phyloP scores from a whole-genome alignment of 2,888 invertebrate genomes.

The Ctena decussata region DNA sequence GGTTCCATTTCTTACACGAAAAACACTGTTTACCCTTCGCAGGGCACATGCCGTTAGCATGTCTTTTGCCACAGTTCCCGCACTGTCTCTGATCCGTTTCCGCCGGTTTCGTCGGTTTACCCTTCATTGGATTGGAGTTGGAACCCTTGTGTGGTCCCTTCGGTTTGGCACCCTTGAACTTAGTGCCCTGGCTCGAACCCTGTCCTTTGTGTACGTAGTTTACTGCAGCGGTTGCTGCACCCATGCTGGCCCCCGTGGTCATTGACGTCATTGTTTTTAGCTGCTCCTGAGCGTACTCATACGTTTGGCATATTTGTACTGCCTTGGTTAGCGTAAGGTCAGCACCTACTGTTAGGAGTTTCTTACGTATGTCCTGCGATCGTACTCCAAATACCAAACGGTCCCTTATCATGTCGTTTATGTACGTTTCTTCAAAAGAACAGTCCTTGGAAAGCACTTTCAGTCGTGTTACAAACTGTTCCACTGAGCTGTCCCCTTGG shows the following conservation, averaged over 20 bases:
- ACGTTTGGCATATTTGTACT: not conserved
- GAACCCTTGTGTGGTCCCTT: not conserved
- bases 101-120: not conserved
- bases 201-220: not conserved
- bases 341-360: conserved; percentile 3
- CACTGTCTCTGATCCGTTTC: not conserved
- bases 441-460: conserved; percentile 31
- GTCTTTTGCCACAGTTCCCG: not conserved
- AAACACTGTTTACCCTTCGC: conserved; percentile 8
- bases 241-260: not conserved
- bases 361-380: not conserved
- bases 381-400: not conserved
- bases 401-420: conserved; percentile 22
- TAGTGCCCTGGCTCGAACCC: not conserved
- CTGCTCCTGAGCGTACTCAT: conserved; percentile 23
- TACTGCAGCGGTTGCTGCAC: conserved; percentile 8
- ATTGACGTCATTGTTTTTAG: not conserved
- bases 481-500: conserved; percentile 10
- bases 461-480: conserved; percentile 29
- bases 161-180: not conserved
- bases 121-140: not conserved
- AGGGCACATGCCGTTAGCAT: conserved; percentile 1
- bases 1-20: conserved; percentile 11
- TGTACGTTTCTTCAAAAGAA: not conserved
- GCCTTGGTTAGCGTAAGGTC: not conserved